Conservation (phyloP, 2,797 vertebrate species). For the Acropternis orthonyx region DNA sequence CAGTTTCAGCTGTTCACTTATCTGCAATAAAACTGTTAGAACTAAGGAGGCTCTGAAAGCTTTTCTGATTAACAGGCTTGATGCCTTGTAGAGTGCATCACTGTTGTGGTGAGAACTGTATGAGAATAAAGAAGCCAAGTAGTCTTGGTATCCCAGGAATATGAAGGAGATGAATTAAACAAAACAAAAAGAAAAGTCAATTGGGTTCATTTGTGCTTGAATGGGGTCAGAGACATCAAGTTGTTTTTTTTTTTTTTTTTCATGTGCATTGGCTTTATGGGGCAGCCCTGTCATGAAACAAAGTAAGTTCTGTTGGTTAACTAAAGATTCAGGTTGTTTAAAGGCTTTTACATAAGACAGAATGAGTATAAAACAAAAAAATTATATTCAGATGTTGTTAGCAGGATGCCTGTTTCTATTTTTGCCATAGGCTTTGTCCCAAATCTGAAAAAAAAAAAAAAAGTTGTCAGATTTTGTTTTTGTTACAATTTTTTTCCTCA, state of each 20-base stretch:
- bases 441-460: not conserved
- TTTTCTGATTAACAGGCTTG: slow-evolving; percentile 4
- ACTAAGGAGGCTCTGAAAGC: slow-evolving; percentile 10
- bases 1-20: slow-evolving; percentile 21
- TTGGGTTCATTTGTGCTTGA: not conserved
- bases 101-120: not conserved
- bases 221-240: not conserved
- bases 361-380: not conserved
- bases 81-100: not conserved
- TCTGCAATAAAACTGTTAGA: slow-evolving; percentile 30
- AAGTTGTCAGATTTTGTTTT: slow-evolving; percentile 41
- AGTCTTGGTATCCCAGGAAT: not conserved
- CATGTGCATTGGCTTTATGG: not conserved
- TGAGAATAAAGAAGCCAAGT: not conserved
- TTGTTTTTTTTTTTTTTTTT: not conserved
- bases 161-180: not conserved
- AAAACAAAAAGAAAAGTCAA: not conserved
- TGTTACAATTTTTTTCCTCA: slow-evolving; percentile 13
- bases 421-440: not conserved
- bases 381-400: not conserved
- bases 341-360: not conserved
- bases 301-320: not conserved
- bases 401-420: not conserved
- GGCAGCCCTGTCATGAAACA: not conserved
- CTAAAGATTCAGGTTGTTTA: not conserved